A percentile compares a stretch with the other conserved stretches of the same genome.
These are phyloP conservation scores for Sphyrna mokarran DNA, from an alignment of 2,113 vertebrate species.

Conservation along the genomic window DNA sequence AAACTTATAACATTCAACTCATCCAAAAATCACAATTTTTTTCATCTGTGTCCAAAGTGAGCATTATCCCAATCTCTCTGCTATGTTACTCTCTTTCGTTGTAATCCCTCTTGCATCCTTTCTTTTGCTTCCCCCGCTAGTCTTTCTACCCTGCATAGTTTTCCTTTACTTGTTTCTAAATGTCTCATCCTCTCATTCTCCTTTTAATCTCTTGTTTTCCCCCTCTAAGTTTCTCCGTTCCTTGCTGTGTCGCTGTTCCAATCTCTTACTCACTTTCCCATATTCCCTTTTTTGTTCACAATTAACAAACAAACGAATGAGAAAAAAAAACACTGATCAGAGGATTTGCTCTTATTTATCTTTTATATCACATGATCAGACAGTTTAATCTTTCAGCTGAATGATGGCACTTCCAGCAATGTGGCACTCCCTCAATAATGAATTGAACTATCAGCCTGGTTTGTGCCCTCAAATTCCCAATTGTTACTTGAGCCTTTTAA, in stretches of 20 bases:
- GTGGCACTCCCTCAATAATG: not conserved
- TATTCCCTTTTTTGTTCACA: not conserved
- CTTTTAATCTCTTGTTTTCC: not conserved
- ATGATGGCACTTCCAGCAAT: not conserved
- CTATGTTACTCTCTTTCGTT: not conserved
- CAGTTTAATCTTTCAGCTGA: not conserved
- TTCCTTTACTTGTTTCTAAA: not conserved
- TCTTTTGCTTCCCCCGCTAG: not conserved
- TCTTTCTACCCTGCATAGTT: not conserved
- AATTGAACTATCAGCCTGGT: not conserved
- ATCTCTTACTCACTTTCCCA: not conserved
- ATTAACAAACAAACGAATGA: not conserved
- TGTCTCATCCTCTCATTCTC: not conserved
- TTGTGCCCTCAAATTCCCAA: not conserved
- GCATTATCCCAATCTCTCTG: not conserved
- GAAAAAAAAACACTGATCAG: not conserved
- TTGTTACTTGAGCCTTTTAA: not conserved
- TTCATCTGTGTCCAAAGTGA: not conserved
- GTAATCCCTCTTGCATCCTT: not conserved
- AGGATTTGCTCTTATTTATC: not conserved
- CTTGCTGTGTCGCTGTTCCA: not conserved
- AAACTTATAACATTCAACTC: not conserved
- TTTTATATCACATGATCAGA: not conserved
- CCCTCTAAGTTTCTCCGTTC: not conserved
- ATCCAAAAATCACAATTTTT: not conserved